Evolutionary conservation across 2,113 vertebrate genomes (phyloP).

Genomic region (Climacteris rufus): DNA sequence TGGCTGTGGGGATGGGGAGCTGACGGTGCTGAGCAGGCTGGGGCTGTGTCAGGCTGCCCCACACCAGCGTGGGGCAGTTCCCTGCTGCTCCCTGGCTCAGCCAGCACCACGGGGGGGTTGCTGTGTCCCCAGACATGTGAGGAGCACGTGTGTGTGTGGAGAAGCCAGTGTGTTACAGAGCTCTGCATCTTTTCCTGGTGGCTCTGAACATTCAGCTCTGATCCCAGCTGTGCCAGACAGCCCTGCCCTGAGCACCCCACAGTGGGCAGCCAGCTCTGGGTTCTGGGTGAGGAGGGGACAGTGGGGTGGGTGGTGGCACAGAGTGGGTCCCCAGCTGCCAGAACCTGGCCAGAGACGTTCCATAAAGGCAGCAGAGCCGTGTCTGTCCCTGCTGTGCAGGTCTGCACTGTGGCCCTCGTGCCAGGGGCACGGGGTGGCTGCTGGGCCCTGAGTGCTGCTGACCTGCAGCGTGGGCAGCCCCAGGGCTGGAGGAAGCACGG

Average conservation of each 20-base stretch:
- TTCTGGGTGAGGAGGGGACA: background rate
- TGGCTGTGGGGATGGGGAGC: background rate
- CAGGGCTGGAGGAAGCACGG: background rate
- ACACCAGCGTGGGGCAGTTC: background rate
- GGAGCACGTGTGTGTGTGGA: background rate
- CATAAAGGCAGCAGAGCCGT: background rate
- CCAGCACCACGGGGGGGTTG: background rate
- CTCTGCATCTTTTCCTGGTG: background rate
- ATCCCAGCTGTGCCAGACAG: background rate
- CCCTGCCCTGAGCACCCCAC: background rate
- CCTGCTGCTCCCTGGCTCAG: background rate
- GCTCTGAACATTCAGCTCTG: background rate
- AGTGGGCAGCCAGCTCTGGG: background rate
- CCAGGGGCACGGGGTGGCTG: accelerated
- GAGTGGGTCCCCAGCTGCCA: background rate
- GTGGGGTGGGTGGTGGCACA: background rate
- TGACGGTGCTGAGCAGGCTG: background rate
- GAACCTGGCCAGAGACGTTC: background rate
- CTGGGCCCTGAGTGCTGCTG: background rate
- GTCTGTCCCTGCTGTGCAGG: background rate
- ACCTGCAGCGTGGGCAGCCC: background rate
- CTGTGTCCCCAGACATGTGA: background rate
- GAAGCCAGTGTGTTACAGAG: background rate
- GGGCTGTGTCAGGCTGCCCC: background rate
- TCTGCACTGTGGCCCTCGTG: too few relatives aligned